These are phyloP conservation scores for Centrocercus urophasianus DNA, from an alignment of 2,113 vertebrate species.

Conservation along the genomic window DNA sequence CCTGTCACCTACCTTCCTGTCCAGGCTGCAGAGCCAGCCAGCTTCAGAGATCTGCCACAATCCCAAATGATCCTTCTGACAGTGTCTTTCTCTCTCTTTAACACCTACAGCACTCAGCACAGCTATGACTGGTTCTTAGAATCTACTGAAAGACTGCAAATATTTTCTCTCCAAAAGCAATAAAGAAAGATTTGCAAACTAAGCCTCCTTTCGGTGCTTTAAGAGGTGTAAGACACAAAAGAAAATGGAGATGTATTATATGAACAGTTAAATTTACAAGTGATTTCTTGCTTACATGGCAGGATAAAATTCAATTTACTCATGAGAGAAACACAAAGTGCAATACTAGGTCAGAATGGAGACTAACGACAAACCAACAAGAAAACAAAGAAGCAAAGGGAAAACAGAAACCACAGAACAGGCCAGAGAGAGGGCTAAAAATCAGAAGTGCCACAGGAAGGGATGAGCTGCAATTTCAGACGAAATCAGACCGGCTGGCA, in stretches of 20 bases:
- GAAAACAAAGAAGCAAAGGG: background rate
- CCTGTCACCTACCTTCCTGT: background rate
- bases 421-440: background rate
- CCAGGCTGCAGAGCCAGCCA: background rate
- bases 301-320: background rate
- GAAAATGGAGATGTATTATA: background rate
- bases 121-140: background rate
- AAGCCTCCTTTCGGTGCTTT: accelerated
- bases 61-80: background rate
- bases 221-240: background rate
- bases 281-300: background rate
- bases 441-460: background rate
- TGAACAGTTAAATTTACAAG: background rate
- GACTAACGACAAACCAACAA: background rate
- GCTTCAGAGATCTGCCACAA: background rate
- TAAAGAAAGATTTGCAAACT: background rate
- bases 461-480: conserved; percentile 29
- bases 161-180: background rate
- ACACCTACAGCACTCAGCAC: background rate
- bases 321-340: background rate
- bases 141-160: background rate
- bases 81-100: background rate
- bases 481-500: background rate
- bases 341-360: background rate
- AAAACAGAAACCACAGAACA: conserved; percentile 5